Base-by-base conservation (phyloP, 2,888 invertebrate genomes). In the Euproctis similis region DNA sequence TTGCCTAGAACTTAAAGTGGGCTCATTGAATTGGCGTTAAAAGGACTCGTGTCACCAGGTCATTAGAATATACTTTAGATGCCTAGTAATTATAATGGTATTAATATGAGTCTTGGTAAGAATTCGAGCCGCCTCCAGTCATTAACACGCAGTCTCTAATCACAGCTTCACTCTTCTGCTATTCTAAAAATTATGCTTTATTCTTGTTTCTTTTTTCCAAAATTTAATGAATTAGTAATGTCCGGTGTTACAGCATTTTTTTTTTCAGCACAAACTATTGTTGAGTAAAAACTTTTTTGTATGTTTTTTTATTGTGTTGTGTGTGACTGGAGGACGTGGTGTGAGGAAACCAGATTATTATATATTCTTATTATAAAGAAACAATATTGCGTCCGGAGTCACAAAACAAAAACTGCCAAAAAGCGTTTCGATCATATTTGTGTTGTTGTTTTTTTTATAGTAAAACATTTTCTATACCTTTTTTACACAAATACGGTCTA, bases 311-410 rank as follows among this genome's bases (percentile, higher is more conserved):
- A 65, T 62, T 59, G 55, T 56, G 46, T 38, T 27, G 52, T 48
- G 44, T 61, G 56, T 76, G 77, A 73, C 77, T 74, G 80, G 75
- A 61, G 74, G 76, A 64, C 35, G 71, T 73, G 77, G 77, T 75
- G 72, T 74, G 73, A 75, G 75, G 76, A 46, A 36, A 37, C 42
- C 36, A 33, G 34, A 43, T 38, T 27, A 7, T 12, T 12, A 24
- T 35, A 34, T 31, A 17, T 29, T 31, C 30, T 31, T 26, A 12
- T 31, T 26, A 10, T 24, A 31, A 9, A 21, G 7, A 8, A 21
- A 11, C 25, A 20, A 20, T 32, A 36, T 27, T 30, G 31, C 36
- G 6, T 14, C 37, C 28, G 46, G 50, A n/a, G 50, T 53, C 50
- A 53, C 53, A 50, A 53, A 20, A 25, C 35, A 21, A 34, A n/a